Evolutionary conservation across 2,888 invertebrate species (phyloP), one percentile per base, ranked within the genome.

Genomic region (Auanema sp.): DNA sequence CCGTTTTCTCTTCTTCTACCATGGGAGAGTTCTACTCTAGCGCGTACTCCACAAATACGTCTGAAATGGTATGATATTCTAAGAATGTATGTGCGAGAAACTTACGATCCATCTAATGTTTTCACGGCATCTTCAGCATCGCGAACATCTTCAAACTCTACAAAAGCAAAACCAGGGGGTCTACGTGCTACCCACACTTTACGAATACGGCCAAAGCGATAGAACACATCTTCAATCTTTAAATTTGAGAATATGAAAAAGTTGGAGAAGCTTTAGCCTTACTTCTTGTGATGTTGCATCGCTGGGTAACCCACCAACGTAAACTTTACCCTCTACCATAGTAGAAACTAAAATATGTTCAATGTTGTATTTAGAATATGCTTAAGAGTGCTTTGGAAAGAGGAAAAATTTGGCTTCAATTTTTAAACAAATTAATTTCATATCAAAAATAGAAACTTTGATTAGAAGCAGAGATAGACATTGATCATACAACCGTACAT

Each of bases 161-260:
- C 84, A 75, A 86, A 86, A 21, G 86, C 86, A 79, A 86, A 86
- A 0, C 86, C 93, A 6, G 93, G 92, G 47, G 93, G 93, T 84
- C 93, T 92, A 80, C 93, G 87, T 0, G 93, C 93, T 58, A 94
- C 92, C 93, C 93, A 93, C 54, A 93, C 92, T 85, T 92, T 93
- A 78, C 91, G 88, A 71, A 93, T 88, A 49, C 91, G 91, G 10
- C 93, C 93, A 85, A 91, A 93, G 85, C 92, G 91, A 64, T 89
- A 88, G 85, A 93, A 93, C 11, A 91, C 89, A 80, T 90, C 91
- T 85, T 93, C 93, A 65, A 85, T 92, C 68, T 68, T 58, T 24
- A 69, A 60, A 18, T 21, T 33, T 33, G 33, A 33, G 8, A 33
- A 33, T n/a, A n/a, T n/a, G n/a, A 8, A 33, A 33, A 33, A 33